phyloP scores from a whole-genome alignment of 2,797 vertebrate species.

The Poeciliopsis paucimaculata region DNA sequence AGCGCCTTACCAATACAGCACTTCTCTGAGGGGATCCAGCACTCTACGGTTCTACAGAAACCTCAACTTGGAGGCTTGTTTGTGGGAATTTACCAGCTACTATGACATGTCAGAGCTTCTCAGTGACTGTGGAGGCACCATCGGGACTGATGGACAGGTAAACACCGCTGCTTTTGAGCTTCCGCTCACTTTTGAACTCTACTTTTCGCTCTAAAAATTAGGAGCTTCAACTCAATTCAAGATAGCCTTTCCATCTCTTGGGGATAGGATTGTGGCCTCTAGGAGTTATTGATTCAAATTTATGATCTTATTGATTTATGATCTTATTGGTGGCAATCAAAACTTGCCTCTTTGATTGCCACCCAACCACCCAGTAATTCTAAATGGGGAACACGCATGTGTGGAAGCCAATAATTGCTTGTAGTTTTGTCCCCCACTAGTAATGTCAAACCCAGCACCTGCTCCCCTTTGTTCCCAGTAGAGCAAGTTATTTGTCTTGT shows the following conservation, averaged over 20 bases:
- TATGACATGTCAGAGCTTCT: conserved; percentile 97
- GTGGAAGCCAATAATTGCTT: conserved; percentile 29
- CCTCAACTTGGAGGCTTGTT: conserved; percentile 92
- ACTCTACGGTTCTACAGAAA: conserved; percentile 92
- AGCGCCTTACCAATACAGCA: conserved; percentile 90
- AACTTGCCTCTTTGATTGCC: neutral
- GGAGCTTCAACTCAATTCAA: conserved; percentile 23
- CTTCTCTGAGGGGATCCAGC: conserved; percentile 81
- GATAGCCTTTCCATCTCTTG: conserved; percentile 9
- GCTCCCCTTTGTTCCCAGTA: conserved; percentile 23
- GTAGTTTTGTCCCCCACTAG: conserved; percentile 37
- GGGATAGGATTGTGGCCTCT: conserved; percentile 39
- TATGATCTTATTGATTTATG: neutral
- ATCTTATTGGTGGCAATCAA: too few relatives aligned
- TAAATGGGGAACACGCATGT: conserved; percentile 4
- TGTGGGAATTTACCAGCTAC: conserved; percentile 94
- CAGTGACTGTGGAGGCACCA: conserved; percentile 90
- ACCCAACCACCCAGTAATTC: neutral
- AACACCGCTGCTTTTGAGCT: conserved; percentile 77
- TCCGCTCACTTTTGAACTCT: conserved; percentile 85
- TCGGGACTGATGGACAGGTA: conserved; percentile 96
- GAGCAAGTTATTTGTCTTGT: conserved; percentile 49
- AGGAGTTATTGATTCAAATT: conserved; percentile 11
- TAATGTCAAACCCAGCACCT: conserved; percentile 54
- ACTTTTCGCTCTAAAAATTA: conserved; percentile 30